Evolutionary conservation across 92 coral and sea anemone genomes (phyloP), one percentile per base, ranked within the genome.

Genomic region (Scolanthus callimorphus): DNA sequence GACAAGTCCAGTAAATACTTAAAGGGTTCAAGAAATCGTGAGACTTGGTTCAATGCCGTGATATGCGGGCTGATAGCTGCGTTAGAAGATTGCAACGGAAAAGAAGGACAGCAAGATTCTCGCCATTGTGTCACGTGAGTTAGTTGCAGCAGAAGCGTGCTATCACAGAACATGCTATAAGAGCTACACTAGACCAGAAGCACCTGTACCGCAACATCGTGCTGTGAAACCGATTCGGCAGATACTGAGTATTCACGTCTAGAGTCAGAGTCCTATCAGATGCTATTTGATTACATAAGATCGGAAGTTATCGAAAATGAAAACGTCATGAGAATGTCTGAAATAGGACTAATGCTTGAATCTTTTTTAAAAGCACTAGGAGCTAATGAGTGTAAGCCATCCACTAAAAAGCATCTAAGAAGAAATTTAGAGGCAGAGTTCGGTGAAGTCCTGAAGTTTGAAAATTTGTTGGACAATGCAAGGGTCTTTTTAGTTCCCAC

Each of bases 131-230:
- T 74, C 81, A 48, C 67, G 74, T 28, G 74, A 57, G 57, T 74
- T 72, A 51, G 81, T 74, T 3, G 81, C 81, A 31, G 81, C 80
- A 52, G 65, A 73, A 53, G 73, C 80, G 26, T 73, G 63, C 57
- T 74, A 65, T 30, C 81, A 74, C 73, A 74, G 68, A 60, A 39
- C 78, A 31, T 71, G 63, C 27, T 71, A 60, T 63, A 53, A 19
- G 54, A 62, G 61, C 27, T 60, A 61, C 52, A 71, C 70, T 21
- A 70, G 77, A 70, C 68, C 57, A 39, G 67, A 70, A 34, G 67
- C 53, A 53, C 69, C 60, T 20, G 54, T 25, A 31, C 1, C 34
- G 61, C 30, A 45, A 44, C n/a, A 22, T 47, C 66, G 46, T 28
- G 29, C 38, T 15, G 24, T 21, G 58, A 31, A 29, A 44, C 57